Base-by-base conservation (phyloP, 2,797 vertebrate species). In the Cryptoprocta ferox region DNA sequence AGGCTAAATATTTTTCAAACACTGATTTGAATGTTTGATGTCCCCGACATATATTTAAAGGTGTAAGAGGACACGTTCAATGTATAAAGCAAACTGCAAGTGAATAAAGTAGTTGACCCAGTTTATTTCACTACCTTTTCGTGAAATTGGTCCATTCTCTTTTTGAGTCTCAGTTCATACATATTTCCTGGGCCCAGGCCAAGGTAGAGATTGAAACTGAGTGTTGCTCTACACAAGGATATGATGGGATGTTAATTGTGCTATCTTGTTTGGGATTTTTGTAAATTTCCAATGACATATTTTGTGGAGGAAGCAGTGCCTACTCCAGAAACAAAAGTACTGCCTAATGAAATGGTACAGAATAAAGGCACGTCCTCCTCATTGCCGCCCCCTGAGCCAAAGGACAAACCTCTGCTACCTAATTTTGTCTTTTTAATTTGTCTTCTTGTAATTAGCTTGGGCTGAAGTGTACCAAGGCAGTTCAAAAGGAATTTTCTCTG, bases 401-500 rank as follows among this genome's bases (percentile, higher is more conserved):
- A 80, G 59, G 6, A n/a, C 21, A 76, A 83, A 80, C 14, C 8
- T 2, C 8, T 59, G 0, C 37, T 19, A 18, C 9, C n/a, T 66
- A 12, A 8, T 0, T 81, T 48, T 32, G 4, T 28, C 37, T 78
- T 76, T 76, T 32, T 30, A 32, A 76, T 48, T 30, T 48, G 73
- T 48, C 42, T 75, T 75, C 28, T 75, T 75, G 42, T 76, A 76
- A 76, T 68, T 24, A 24, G 37, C 35, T 81, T 37, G 11, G 0
- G 85, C 39, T 78, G 76, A 83, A 84, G 65, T 28, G 16, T 26
- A 85, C 1, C 59, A 2, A n/a, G 50, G 68, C 3, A 71, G 12
- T 84, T 94, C 39, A 83, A 90, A 96, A 87, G 45, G n/a, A 90
- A 63, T 80, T 53, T 76, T 82, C n/a, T 82, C 30, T 30, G 28